Conservation (phyloP, 2,113 vertebrate genomes). For the Lutjanus erythropterus region DNA sequence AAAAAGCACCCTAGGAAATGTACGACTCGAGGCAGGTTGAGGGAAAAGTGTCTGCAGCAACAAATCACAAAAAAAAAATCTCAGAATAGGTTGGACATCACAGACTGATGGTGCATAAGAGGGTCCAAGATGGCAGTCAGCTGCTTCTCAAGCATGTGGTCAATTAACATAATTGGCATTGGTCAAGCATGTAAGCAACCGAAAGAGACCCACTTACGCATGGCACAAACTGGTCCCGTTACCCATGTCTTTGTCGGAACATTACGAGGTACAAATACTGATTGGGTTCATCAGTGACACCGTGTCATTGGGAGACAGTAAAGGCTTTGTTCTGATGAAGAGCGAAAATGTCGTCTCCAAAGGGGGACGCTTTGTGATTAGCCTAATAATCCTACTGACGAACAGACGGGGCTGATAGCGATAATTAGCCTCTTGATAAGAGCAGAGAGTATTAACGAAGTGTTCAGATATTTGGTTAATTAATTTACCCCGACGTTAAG, state of each 20-base stretch:
- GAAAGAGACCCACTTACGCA: conserved; percentile 49
- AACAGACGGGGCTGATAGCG: conserved; percentile 62
- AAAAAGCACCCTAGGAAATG: background rate
- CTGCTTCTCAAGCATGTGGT: background rate
- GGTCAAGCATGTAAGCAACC: conserved; percentile 52
- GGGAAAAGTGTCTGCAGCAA: conserved; percentile 9
- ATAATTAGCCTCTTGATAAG: conserved; percentile 71
- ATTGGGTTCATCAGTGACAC: conserved; percentile 27
- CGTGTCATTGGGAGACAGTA: conserved; percentile 59
- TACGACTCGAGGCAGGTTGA: background rate
- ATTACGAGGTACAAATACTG: conserved; percentile 24
- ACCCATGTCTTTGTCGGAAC: background rate
- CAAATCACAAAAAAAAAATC: background rate
- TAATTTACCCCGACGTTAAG: conserved; percentile 53
- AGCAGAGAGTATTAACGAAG: conserved; percentile 53
- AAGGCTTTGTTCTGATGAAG: conserved; percentile 41
- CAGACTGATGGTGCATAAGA: background rate
- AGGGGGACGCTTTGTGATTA: conserved; percentile 63
- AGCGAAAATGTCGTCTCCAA: conserved; percentile 53
- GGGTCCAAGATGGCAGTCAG: background rate
- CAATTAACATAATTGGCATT: background rate
- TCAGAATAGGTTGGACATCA: background rate
- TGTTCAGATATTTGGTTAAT: conserved; percentile 66
- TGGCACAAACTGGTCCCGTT: background rate
- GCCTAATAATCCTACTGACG: conserved; percentile 66